Percentiles rank a stretch among this genome's conserved stretches.
These are phyloP conservation scores for Bombus pyrosoma DNA, from an alignment of 1,140 invertebrate genomes.

Conservation along the genomic window DNA sequence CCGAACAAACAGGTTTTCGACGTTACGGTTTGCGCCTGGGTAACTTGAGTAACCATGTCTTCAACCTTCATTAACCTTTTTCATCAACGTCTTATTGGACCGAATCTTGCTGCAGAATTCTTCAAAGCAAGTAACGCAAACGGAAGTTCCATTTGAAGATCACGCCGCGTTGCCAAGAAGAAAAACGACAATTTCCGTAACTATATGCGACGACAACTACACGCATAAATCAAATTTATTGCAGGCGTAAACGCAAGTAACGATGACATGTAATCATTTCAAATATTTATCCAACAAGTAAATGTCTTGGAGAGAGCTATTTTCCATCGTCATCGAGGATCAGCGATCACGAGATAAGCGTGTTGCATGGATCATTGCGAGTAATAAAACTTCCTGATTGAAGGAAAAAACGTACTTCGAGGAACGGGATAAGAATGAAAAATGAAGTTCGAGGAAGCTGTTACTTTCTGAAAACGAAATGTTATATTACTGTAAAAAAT, in stretches of 20 bases:
- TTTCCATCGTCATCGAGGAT: background rate
- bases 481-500: too few species aligned
- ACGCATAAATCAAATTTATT: background rate
- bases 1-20: constrained; percentile 52
- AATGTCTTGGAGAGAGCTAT: background rate
- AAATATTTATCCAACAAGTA: background rate
- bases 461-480: background rate
- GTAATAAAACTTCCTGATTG: background rate
- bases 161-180: background rate
- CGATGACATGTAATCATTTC: background rate
- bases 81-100: constrained; percentile 50
- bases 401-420: background rate
- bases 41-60: constrained; percentile 55
- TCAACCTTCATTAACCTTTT: constrained; percentile 62
- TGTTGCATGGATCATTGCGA: background rate
- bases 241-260: background rate
- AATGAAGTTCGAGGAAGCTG: background rate
- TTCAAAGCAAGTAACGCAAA: background rate
- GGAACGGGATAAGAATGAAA: background rate
- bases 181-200: background rate
- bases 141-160: constrained; percentile 8
- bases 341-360: too few species aligned
- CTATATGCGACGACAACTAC: background rate
- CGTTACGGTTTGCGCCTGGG: constrained; percentile 37
- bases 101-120: constrained; percentile 8